Evolutionary conservation across 2,888 invertebrate genomes (phyloP).

Genomic region (Hanleya hanleyi): DNA sequence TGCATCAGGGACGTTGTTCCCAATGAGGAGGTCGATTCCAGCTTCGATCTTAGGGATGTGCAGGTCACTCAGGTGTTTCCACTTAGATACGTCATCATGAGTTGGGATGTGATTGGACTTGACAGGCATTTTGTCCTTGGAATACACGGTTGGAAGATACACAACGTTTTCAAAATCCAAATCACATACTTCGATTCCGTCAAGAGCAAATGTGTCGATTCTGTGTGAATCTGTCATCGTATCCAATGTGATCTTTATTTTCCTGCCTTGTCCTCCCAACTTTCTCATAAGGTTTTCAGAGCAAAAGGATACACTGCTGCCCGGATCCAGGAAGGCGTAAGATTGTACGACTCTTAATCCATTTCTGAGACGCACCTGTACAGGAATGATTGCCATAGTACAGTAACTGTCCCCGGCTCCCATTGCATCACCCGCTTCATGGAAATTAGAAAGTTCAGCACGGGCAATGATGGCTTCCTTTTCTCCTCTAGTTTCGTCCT

Average conservation of each 20-base stretch:
- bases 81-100: conserved; percentile 24
- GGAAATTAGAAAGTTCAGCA: too few relatives aligned
- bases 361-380: conserved; percentile 5
- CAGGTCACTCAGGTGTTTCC: conserved; percentile 26
- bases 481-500: too few relatives aligned
- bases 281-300: neutral
- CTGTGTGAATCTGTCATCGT: conserved; percentile 5
- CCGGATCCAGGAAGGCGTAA: conserved; percentile 19
- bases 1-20: conserved; percentile 22
- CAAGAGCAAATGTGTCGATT: neutral
- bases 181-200: conserved; percentile 20
- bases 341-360: neutral
- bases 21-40: conserved; percentile 19
- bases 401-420: conserved; percentile 14
- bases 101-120: conserved; percentile 23
- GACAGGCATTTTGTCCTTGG: conserved; percentile 31
- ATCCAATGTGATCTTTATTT: conserved; percentile 6
- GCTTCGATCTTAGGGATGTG: conserved; percentile 20
- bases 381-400: conserved; percentile 21
- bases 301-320: conserved; percentile 23
- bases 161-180: conserved; percentile 12
- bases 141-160: conserved; percentile 26
- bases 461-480: too few relatives aligned
- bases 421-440: too few relatives aligned
- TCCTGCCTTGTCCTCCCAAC: conserved; percentile 1